Percentiles rank a stretch among this genome's conserved stretches.
phyloP scores from a whole-genome alignment of 2,888 invertebrate species.

The Cataglyphis cursor region DNA sequence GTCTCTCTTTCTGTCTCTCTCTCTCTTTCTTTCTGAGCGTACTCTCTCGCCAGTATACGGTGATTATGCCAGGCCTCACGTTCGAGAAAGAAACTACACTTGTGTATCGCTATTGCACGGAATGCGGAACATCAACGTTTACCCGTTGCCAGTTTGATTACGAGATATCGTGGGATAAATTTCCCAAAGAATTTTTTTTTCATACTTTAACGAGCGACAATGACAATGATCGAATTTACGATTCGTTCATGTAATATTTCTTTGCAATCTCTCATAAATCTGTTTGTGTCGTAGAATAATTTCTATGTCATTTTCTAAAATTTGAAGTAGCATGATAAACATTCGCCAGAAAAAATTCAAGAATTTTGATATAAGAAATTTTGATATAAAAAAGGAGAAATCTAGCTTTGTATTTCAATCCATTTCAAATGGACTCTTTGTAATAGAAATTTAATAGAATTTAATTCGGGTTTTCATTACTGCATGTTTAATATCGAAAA shows the following conservation, averaged over 20 bases:
- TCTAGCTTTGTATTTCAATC: neutral
- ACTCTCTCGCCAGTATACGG: conserved; percentile 11
- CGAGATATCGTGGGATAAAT: neutral
- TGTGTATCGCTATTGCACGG: conserved; percentile 21
- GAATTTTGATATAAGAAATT: neutral
- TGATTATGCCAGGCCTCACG: conserved; percentile 29
- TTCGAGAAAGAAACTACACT: conserved; percentile 45
- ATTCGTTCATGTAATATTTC: neutral
- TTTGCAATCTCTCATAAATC: neutral
- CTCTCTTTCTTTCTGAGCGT: neutral
- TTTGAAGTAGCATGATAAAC: neutral
- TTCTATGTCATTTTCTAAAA: neutral
- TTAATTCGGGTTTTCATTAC: neutral
- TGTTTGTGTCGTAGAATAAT: neutral
- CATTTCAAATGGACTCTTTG: neutral
- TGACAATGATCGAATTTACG: conserved; percentile 9
- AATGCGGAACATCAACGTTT: conserved; percentile 4
- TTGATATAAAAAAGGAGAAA: neutral
- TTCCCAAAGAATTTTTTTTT: neutral
- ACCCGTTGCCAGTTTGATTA: conserved; percentile 5
- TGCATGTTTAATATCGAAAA: conserved; percentile 7
- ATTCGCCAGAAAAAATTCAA: neutral
- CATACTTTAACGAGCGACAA: neutral
- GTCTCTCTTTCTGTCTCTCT: neutral
- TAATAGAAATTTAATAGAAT: neutral